Evolutionary conservation across 2,113 vertebrate species (phyloP).

Genomic region (Sigmodon hispidus): DNA sequence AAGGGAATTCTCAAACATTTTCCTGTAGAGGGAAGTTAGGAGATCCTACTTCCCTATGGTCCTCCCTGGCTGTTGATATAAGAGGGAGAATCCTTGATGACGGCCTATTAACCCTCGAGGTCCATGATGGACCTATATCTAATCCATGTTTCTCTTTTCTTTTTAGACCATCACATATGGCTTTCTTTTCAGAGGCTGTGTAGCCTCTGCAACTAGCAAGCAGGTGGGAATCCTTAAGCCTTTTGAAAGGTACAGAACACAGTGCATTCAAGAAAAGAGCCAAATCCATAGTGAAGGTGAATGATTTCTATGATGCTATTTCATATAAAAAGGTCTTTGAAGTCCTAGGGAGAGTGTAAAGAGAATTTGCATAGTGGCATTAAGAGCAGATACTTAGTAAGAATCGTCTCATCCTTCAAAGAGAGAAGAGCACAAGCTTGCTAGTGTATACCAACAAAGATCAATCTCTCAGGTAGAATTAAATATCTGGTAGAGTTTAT

Average conservation of each 20-base stretch:
- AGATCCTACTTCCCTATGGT: accelerated
- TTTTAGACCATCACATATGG: neutral
- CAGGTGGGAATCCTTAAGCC: neutral
- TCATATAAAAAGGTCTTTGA: neutral
- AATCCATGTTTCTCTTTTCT: neutral
- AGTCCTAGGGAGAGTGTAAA: neutral
- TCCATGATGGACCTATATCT: neutral
- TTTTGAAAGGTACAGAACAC: neutral
- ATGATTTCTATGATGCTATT: neutral
- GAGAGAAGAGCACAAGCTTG: no score
- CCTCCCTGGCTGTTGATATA: neutral
- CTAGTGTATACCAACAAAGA: accelerated
- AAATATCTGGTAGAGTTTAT: no score
- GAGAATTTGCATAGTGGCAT: neutral
- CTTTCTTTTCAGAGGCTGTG: neutral
- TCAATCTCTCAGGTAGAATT: neutral
- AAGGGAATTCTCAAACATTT: accelerated
- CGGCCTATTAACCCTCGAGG: neutral
- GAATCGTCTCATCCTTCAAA: neutral
- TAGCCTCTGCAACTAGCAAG: neutral
- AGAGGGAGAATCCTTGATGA: neutral
- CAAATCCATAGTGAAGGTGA: neutral
- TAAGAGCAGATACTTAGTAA: neutral
- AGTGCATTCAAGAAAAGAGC: neutral
- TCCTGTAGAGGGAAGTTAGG: neutral